These are phyloP conservation scores for Ceyx margarethae DNA, from an alignment of 2,113 vertebrate genomes.

Conservation along the genomic window DNA sequence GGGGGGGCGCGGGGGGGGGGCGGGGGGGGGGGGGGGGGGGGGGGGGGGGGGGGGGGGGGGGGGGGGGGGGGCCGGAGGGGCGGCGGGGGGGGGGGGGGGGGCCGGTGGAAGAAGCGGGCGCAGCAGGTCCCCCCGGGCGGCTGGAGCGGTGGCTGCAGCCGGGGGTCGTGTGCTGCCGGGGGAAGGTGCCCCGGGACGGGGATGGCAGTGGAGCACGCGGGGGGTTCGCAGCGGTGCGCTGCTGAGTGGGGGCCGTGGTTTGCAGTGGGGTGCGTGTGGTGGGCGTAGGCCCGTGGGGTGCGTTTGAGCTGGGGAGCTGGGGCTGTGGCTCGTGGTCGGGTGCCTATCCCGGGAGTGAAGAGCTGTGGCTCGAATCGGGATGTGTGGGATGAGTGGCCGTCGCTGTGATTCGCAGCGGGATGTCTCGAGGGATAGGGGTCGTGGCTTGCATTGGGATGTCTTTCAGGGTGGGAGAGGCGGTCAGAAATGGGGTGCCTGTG, in stretches of 20 bases:
- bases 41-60: too few species aligned
- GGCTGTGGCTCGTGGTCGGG: background rate
- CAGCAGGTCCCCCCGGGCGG: background rate
- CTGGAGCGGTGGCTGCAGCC: background rate
- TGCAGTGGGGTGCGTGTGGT: accelerated
- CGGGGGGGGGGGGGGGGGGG: too few species aligned
- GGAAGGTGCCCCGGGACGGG: background rate
- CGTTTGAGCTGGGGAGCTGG: background rate
- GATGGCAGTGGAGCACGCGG: background rate
- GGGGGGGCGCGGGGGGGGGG: too few species aligned
- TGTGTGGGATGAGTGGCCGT: accelerated
- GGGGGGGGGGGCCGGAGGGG: background rate
- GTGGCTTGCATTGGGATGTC: accelerated
- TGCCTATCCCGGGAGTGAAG: background rate
- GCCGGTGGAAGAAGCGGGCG: background rate
- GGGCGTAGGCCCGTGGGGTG: background rate
- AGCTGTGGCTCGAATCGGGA: background rate
- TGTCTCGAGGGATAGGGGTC: background rate
- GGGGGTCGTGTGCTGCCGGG: background rate
- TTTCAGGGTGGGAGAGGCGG: background rate
- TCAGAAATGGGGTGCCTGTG: background rate
- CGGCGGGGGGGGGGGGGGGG: background rate
- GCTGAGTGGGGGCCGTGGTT: background rate
- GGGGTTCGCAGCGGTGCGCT: background rate
- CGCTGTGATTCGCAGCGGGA: background rate